Conservation (phyloP, 2,797 vertebrate genomes). For the Phrynocephalus guinanensis region DNA sequence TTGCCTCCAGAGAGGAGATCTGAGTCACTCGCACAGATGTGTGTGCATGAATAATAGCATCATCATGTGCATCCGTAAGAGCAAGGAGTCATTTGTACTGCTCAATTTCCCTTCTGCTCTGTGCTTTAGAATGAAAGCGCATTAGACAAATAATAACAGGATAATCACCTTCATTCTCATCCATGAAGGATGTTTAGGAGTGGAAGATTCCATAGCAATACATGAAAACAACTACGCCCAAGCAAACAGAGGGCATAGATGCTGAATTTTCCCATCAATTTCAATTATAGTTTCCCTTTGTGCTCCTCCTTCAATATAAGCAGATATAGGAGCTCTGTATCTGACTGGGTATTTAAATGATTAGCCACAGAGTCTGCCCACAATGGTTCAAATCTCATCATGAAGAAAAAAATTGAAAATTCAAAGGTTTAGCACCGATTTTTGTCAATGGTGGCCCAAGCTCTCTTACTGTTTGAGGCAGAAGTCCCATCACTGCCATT, state of each 20-base stretch:
- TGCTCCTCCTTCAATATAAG: not conserved
- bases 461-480: not conserved
- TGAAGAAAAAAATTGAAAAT: not conserved
- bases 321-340: not conserved
- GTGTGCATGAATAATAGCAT: conserved; percentile 28
- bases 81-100: conserved; percentile 15
- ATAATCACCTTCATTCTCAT: conserved; percentile 16
- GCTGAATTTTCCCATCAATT: not conserved
- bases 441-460: not conserved
- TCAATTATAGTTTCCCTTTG: not conserved
- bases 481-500: not conserved
- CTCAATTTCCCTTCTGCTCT: not conserved
- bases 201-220: not conserved
- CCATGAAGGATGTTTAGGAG: conserved; percentile 4
- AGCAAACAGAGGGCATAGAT: not conserved
- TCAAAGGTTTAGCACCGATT: not conserved
- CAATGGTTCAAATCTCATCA: not conserved
- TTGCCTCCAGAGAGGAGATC: conserved; percentile 14
- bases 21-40: conserved; percentile 18
- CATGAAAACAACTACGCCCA: not conserved
- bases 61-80: conserved; percentile 6
- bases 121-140: conserved; percentile 6
- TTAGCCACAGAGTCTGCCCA: not conserved
- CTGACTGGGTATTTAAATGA: not conserved
- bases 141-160: conserved; percentile 11